phyloP scores from a whole-genome alignment of 1,140 invertebrate species.

The Apolygus lucorum region DNA sequence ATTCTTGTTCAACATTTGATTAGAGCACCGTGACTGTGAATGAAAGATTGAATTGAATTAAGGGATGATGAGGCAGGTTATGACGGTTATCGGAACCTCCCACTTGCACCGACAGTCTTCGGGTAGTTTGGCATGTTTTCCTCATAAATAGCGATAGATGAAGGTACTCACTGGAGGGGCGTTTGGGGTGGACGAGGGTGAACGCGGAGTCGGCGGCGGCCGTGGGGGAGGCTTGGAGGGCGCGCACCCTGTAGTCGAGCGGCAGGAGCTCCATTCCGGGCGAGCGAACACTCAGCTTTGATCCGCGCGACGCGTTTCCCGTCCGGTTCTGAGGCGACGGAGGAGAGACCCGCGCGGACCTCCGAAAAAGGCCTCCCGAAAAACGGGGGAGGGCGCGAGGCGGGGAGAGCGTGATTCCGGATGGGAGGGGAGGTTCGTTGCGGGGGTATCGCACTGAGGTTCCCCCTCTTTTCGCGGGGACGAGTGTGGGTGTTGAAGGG shows the following conservation, averaged over 20 bases:
- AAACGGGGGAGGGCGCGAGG: not conserved
- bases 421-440: not conserved
- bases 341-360: not conserved
- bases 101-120: too few species aligned
- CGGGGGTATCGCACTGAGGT: not conserved
- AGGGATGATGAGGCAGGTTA: too few species aligned
- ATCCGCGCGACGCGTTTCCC: not conserved
- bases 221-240: not conserved
- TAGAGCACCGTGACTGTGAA: too few species aligned
- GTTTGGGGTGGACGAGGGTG: conserved; percentile 6
- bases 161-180: not conserved
- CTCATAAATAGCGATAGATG: too few species aligned
- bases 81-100: too few species aligned
- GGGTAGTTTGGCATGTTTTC: too few species aligned
- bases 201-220: conserved; percentile 2
- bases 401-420: not conserved
- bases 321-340: not conserved
- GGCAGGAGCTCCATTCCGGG: conserved; percentile 2
- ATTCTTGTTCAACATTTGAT: too few species aligned
- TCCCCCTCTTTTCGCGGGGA: not conserved
- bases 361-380: not conserved
- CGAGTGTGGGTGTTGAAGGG: too few species aligned
- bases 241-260: conserved; percentile 7
- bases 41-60: too few species aligned
- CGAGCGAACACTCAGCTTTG: not conserved